phyloP scores from a whole-genome alignment of 37 sponge, comb jelly and placozoan species.

The Theonella swinhoei region DNA sequence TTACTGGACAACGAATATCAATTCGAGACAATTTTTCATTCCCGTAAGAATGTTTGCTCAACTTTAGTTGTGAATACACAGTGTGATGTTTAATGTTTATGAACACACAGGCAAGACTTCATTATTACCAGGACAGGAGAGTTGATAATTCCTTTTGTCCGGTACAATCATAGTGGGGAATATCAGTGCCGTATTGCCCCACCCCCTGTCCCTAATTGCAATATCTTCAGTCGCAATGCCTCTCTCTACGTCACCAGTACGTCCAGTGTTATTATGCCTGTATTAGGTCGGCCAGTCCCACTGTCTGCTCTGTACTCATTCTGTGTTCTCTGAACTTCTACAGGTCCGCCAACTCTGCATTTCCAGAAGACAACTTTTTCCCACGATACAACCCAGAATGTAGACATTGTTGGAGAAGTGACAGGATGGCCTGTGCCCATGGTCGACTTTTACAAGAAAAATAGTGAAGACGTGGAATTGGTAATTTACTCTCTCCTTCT shows the following conservation, averaged over 20 bases:
- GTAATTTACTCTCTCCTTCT: not conserved
- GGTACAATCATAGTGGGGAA: not conserved
- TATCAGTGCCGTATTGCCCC: not conserved
- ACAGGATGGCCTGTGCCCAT: no score
- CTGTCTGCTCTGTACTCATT: no score
- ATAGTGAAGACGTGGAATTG: no score
- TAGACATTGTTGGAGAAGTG: no score
- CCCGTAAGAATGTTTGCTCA: not conserved
- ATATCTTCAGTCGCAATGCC: not conserved
- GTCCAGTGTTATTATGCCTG: no score
- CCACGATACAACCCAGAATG: no score
- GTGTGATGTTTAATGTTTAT: not conserved
- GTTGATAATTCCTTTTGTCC: not conserved
- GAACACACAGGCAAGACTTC: not conserved
- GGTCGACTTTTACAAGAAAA: no score
- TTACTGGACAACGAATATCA: not conserved
- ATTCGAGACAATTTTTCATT: not conserved
- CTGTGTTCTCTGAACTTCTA: no score
- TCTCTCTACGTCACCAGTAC: not conserved
- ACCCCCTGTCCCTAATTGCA: not conserved
- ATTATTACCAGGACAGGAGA: not conserved
- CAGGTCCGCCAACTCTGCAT: no score
- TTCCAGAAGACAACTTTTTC: no score
- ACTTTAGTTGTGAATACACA: not conserved
- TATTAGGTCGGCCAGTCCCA: no score